Evolutionary conservation across 2,888 invertebrate genomes (phyloP).

Genomic region (Hartigia nigra): DNA sequence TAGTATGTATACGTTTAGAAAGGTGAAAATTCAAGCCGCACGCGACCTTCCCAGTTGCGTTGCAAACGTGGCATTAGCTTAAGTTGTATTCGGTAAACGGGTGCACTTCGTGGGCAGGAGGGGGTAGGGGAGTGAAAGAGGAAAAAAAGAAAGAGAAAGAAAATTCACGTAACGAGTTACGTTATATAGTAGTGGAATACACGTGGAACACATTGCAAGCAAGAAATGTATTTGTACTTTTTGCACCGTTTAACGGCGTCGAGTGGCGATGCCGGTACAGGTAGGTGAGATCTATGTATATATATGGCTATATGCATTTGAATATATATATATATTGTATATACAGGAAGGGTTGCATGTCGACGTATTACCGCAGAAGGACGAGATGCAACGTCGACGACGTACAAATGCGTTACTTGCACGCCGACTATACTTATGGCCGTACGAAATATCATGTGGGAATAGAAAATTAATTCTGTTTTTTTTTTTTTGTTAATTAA

Average conservation of each 20-base stretch:
- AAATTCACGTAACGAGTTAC: not conserved
- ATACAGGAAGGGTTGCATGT: not conserved
- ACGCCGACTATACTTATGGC: not conserved
- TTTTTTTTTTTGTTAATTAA: not conserved
- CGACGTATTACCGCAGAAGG: not conserved
- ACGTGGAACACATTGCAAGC: constrained; percentile 2
- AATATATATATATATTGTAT: not conserved
- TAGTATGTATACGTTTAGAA: not conserved
- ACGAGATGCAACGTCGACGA: not conserved
- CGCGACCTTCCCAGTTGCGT: not conserved
- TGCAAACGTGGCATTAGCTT: not conserved
- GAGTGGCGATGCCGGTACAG: not conserved
- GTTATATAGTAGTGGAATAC: not conserved
- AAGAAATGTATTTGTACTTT: constrained; percentile 5
- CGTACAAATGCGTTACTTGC: not conserved
- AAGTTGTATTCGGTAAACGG: not conserved
- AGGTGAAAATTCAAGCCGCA: not conserved
- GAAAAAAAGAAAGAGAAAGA: not conserved
- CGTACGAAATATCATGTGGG: not conserved
- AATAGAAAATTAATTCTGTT: not conserved
- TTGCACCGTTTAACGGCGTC: constrained; percentile 6
- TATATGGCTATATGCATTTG: not conserved
- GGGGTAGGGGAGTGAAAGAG: not conserved
- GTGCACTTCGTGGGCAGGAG: not conserved
- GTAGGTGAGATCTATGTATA: not conserved